Evolutionary conservation across 1,140 invertebrate genomes (phyloP).

Genomic region (Plutomurus gul): DNA sequence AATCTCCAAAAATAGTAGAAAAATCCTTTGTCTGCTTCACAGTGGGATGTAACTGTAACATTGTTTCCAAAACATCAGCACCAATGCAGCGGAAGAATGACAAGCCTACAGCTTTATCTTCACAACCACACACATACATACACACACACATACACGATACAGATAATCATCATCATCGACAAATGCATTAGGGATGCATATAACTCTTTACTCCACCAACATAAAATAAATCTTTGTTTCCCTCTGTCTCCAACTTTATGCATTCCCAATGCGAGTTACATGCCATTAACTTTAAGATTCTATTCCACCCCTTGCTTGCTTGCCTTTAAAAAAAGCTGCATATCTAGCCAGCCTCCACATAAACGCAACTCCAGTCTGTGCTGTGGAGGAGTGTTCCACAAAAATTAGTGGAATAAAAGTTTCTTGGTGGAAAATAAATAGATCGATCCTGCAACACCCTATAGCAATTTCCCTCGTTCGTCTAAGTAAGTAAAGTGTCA

Average conservation of each 20-base stretch:
- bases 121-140: neutral
- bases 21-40: no score
- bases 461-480: no score
- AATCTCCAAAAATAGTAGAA: no score
- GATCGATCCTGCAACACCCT: neutral
- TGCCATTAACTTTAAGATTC: no score
- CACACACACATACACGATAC: neutral
- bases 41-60: no score
- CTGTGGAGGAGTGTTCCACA: neutral
- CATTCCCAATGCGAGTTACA: neutral
- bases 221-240: constrained; percentile 8
- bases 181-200: constrained; percentile 37
- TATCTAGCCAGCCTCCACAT: neutral
- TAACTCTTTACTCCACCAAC: constrained; percentile 16
- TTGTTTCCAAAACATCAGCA: no score
- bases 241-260: neutral
- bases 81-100: no score
- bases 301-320: neutral
- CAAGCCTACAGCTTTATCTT: neutral
- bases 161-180: constrained; percentile 36
- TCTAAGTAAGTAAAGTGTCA: no score
- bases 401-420: constrained; percentile 9
- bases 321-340: neutral
- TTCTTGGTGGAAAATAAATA: neutral
- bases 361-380: neutral